Evolutionary conservation across 2,113 vertebrate genomes (phyloP), one percentile per base, ranked within the genome.

Genomic region (Peucedramus taeniatus): DNA sequence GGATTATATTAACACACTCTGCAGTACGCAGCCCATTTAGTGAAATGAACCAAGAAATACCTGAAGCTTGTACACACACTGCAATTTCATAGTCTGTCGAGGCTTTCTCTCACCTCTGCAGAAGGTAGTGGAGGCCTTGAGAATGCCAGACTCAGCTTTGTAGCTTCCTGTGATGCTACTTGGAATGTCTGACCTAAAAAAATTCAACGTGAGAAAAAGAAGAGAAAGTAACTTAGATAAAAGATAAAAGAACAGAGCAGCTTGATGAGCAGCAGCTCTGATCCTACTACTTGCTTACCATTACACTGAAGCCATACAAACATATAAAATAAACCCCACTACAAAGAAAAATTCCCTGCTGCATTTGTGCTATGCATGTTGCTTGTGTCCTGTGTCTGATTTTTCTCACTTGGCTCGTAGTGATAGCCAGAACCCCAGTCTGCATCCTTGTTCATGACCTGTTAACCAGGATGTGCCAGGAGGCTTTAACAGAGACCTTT

Each of bases 101-200:
- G 40, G 26, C 21, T 80, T 37, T 45, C 33, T 77, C 97, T 74
- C 93, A 99, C 99, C 98, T 99, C 97, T 37, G 97, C 94, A 54
- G 98, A 98, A 2, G 98, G 98, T 89, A 96, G 65, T 0, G 98
- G 98, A 6, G 98, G 96, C 71, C 97, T 97, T 40, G 98, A 98
- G 94, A 99, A 99, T 17, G 97, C 98, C 75, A 98, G 87, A 37
- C 98, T 99, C 90, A 99, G 97, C 91, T 98, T 98, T 5, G 98
- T 99, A 82, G 98, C 99, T 97, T 99, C 99, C 78, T 98, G 98
- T 3, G 99, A 99, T 1, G 98, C 97, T 2, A 92, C 89, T 85
- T 97, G 98, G 45, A 98, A 98, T 3, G 98, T 97, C 87, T 98
- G 98, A 89, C 95, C 99, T 99, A 94, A 12, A 57, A 60, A 17